These are phyloP conservation scores for Saturnia pavonia DNA, from an alignment of 2,888 invertebrate species.

Conservation along the genomic window DNA sequence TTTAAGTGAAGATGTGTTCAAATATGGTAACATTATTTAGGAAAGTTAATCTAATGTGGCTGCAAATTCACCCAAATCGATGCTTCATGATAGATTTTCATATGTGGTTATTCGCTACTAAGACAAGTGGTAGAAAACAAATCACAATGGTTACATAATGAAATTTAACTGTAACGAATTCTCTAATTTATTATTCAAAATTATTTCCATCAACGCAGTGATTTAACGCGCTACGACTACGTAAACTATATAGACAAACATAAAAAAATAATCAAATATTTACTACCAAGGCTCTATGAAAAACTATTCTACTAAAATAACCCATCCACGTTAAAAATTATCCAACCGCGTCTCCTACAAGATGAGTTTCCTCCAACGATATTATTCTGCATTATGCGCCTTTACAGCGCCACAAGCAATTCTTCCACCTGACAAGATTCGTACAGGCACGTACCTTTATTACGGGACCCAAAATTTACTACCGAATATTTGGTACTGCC, in stretches of 20 bases:
- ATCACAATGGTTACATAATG: background rate
- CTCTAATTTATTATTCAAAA: background rate
- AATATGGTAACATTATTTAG: too few relatives aligned
- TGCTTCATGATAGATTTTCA: too few relatives aligned
- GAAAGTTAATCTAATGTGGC: too few relatives aligned
- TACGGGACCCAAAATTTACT: slow-evolving; percentile 15
- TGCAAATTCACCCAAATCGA: too few relatives aligned
- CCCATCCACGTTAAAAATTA: slow-evolving; percentile 4
- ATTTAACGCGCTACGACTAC: background rate
- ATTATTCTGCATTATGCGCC: slow-evolving; percentile 17
- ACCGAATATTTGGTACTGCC: background rate
- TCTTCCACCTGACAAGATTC: slow-evolving; percentile 15
- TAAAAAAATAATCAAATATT: background rate
- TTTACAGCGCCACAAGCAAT: slow-evolving; percentile 15
- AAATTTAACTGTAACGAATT: background rate
- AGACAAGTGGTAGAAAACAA: too few relatives aligned
- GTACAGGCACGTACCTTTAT: slow-evolving; percentile 13
- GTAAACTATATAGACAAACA: background rate
- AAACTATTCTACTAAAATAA: slow-evolving; percentile 8
- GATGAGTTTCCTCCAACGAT: slow-evolving; percentile 15
- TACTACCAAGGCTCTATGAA: background rate
- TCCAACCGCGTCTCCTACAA: slow-evolving; percentile 11
- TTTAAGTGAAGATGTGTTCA: too few relatives aligned
- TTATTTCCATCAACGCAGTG: background rate
- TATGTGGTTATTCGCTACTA: too few relatives aligned